phyloP scores from a whole-genome alignment of 1,140 invertebrate species.

The Bombyx mandarina region DNA sequence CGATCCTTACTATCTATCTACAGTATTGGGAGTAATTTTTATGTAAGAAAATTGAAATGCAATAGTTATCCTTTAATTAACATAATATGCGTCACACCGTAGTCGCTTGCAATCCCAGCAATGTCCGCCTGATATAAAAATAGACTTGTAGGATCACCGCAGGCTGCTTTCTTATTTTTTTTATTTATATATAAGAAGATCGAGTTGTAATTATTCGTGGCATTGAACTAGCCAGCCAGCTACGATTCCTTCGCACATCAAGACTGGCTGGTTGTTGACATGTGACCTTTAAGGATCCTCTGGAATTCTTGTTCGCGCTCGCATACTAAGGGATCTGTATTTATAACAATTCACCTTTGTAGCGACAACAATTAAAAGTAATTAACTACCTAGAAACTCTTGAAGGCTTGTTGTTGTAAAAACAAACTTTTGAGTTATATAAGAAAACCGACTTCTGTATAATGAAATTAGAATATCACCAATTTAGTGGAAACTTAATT shows the following conservation, averaged over 20 bases:
- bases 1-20: neutral
- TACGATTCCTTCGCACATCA: constrained; percentile 34
- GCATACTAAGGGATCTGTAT: neutral
- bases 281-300: constrained; percentile 52
- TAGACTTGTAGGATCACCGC: constrained; percentile 21
- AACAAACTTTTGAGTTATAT: neutral
- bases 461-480: neutral
- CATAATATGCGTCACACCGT: constrained; percentile 11
- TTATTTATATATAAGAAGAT: constrained; percentile 32
- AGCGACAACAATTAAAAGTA: neutral
- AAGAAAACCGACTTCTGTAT: neutral
- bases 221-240: constrained; percentile 39
- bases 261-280: constrained; percentile 51
- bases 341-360: neutral
- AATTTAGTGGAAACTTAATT: too few species aligned
- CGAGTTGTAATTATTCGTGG: constrained; percentile 49
- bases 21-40: neutral
- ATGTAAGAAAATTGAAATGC: neutral
- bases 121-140: constrained; percentile 24
- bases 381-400: too few species aligned
- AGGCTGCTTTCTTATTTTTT: constrained; percentile 16
- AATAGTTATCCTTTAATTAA: neutral
- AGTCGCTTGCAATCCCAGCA: constrained; percentile 3
- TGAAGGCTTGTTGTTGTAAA: neutral
- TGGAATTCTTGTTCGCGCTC: constrained; percentile 21